phyloP scores from a whole-genome alignment of 2,888 invertebrate species.

The Agrypnus murinus region DNA sequence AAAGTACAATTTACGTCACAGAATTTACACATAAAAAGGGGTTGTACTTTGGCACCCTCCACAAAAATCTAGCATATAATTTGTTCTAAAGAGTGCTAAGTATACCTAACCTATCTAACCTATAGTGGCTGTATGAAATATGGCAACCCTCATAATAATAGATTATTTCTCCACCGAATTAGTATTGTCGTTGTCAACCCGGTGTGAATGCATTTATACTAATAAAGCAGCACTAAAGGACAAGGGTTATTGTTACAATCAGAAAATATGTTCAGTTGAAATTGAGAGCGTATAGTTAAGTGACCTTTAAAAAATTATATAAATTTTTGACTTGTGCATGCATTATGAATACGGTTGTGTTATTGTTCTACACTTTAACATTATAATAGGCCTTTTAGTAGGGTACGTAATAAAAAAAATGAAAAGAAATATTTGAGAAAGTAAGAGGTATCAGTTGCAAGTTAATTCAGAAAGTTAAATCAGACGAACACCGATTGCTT shows the following conservation, averaged over 20 bases:
- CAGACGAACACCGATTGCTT: slow-evolving; percentile 37
- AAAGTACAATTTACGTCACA: background rate
- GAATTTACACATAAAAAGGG: slow-evolving; percentile 13
- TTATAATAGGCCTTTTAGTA: too few species aligned
- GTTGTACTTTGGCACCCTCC: slow-evolving; percentile 36
- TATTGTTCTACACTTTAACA: slow-evolving; percentile 30
- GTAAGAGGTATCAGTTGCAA: slow-evolving; percentile 38
- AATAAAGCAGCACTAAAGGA: slow-evolving; percentile 69
- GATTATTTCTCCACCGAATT: slow-evolving; percentile 67
- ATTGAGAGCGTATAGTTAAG: slow-evolving; percentile 49
- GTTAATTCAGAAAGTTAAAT: slow-evolving; percentile 43
- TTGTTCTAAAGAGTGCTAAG: slow-evolving; percentile 57
- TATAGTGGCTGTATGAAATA: slow-evolving; percentile 57
- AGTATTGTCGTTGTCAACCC: slow-evolving; percentile 68
- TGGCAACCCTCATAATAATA: slow-evolving; percentile 61
- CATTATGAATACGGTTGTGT: slow-evolving; percentile 15
- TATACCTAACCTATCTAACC: slow-evolving; percentile 55
- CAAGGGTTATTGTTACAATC: slow-evolving; percentile 53
- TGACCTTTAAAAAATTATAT: slow-evolving; percentile 30
- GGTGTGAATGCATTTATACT: slow-evolving; percentile 66
- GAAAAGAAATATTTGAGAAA: too few species aligned
- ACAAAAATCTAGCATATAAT: slow-evolving; percentile 56
- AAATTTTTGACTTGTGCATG: slow-evolving; percentile 34
- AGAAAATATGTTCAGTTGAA: slow-evolving; percentile 53
- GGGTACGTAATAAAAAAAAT: background rate